phyloP scores from a whole-genome alignment of 2,888 invertebrate species.

The Micoletzkya japonica region DNA sequence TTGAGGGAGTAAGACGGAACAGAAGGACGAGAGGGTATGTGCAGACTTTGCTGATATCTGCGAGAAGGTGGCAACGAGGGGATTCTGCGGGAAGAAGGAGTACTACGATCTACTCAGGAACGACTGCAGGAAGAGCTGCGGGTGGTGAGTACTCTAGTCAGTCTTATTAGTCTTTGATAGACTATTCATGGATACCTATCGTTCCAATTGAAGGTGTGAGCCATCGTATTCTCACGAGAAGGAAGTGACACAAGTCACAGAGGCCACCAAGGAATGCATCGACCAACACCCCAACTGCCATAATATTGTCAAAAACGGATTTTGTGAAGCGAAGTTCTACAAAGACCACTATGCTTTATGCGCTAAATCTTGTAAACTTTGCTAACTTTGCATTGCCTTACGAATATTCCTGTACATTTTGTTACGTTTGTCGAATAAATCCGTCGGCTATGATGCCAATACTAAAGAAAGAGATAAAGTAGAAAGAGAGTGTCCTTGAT shows the following conservation, averaged over 20 bases:
- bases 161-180: not conserved
- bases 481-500: not conserved
- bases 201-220: no score
- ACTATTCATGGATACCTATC: not conserved
- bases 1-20: no score
- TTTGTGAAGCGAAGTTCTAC: no score
- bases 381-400: no score
- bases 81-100: not conserved
- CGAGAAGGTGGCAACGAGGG: slow-evolving; percentile 2
- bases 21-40: no score
- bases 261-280: no score
- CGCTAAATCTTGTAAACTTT: slow-evolving; percentile 1
- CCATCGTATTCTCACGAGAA: no score
- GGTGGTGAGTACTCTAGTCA: not conserved
- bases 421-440: not conserved
- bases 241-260: no score
- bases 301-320: not conserved
- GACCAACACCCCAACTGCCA: not conserved
- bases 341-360: not conserved
- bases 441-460: not conserved
- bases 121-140: slow-evolving; percentile 25
- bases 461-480: not conserved
- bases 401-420: no score
- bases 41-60: slow-evolving; percentile 2
- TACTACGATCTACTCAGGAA: slow-evolving; percentile 12